Evolutionary conservation across 2,888 invertebrate genomes (phyloP), one percentile per base, ranked within the genome.

Genomic region (Busseola fusca): DNA sequence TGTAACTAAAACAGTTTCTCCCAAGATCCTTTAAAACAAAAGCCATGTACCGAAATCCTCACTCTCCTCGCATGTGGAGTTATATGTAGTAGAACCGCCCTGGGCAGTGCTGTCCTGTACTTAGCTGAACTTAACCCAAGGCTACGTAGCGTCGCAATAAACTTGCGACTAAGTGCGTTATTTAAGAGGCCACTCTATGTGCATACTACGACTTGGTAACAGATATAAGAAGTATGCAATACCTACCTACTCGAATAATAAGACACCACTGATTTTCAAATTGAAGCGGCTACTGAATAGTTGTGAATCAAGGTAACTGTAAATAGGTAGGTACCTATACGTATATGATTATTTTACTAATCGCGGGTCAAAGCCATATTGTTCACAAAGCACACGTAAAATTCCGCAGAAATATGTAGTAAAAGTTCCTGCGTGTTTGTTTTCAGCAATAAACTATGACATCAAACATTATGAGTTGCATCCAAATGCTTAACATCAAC

Each of bases 101-200:
- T 59, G 75, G 83, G 83, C 83, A 72, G 71, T 69, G 62, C 76
- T 66, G 76, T 63, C 82, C 83, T 71, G 64, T 81, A 73, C 74
- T 65, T 84, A 86, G 81, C 81, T 69, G 80, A 85, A 88, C 86
- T 88, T 87, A 81, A 80, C 78, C 63, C 50, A 76, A 65, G 59
- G 58, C 72, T 69, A 71, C 27, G 87, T 84, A 86, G 85, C 85
- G 82, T 87, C 87, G 87, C 85, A 87, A 88, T 89, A 90, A 91
- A 93, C 87, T 91, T 91, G 79, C 76, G 75, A 78, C 73, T 87
- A 86, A 90, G 87, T 88, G 87, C 84, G 87, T 90, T 90, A 88
- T 87, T 89, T 88, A 87, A 87, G 86, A 84, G 82, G 80, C 30
- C 76, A 79, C 72, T 76, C 74, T 63, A 52, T 48, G 64, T 48